These are phyloP conservation scores for Sinopyrophorus schimmeli DNA, from an alignment of 2,888 invertebrate species.

Conservation along the genomic window DNA sequence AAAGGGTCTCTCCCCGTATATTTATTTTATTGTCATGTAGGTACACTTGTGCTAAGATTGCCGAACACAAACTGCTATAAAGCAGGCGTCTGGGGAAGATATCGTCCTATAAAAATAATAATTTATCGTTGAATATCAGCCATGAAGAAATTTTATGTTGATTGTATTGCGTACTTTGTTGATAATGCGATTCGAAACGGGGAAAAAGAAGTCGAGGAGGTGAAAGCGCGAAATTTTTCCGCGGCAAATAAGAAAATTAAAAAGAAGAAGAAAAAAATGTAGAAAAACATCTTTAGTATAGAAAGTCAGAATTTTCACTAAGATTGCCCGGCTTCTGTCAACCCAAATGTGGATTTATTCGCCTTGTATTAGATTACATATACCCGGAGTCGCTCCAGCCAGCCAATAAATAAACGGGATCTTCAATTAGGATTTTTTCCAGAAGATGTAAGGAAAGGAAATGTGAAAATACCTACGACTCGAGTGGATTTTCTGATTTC, in stretches of 20 bases:
- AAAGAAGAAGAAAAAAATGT: not conserved
- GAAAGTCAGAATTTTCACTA: slow-evolving; percentile 25
- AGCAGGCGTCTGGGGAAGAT: slow-evolving; percentile 19
- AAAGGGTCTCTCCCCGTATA: slow-evolving; percentile 51
- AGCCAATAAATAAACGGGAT: slow-evolving; percentile 54
- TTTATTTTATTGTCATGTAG: slow-evolving; percentile 56
- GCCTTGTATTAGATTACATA: slow-evolving; percentile 58
- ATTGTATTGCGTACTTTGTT: slow-evolving; percentile 29
- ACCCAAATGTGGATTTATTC: slow-evolving; percentile 59
- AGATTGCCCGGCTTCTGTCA: slow-evolving; percentile 55
- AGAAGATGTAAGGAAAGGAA: slow-evolving; percentile 37
- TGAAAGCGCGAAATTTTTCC: not conserved
- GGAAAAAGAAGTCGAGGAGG: slow-evolving; percentile 11
- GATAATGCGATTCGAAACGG: slow-evolving; percentile 21
- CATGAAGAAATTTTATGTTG: slow-evolving; percentile 31
- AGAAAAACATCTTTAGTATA: not conserved
- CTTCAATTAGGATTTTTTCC: slow-evolving; percentile 53
- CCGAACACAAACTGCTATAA: slow-evolving; percentile 29
- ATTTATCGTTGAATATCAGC: slow-evolving; percentile 25
- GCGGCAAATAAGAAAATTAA: not conserved
- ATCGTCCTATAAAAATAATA: slow-evolving; percentile 29
- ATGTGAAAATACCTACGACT: slow-evolving; percentile 14
- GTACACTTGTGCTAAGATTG: slow-evolving; percentile 54
- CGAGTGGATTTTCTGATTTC: slow-evolving; percentile 13
- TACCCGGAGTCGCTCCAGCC: slow-evolving; percentile 50